Evolutionary conservation across 2,797 vertebrate species (phyloP).

Genomic region (Muraenolepis orangiensis): DNA sequence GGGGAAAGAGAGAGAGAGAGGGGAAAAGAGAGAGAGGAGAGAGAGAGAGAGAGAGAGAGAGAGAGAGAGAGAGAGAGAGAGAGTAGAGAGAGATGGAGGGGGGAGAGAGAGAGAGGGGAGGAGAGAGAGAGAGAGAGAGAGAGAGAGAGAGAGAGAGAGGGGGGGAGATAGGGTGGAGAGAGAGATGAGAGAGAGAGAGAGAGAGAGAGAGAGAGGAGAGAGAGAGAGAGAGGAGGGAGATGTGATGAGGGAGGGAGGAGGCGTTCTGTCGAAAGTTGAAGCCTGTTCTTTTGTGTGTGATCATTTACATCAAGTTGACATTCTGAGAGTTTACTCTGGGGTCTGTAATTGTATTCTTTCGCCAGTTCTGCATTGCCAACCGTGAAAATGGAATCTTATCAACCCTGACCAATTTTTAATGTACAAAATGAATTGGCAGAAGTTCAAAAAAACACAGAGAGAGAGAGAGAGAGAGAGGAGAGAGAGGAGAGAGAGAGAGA

Average conservation of each 20-base stretch:
- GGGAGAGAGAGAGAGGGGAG: constrained; percentile 20
- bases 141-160: constrained; percentile 27
- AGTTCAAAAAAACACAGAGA: constrained; percentile 87
- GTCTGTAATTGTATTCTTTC: constrained; percentile 99
- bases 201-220: constrained; percentile 25
- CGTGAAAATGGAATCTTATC: constrained; percentile 99
- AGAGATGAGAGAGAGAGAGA: constrained; percentile 18
- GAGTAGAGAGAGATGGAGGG: constrained; percentile 17
- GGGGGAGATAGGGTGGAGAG: no score
- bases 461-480: not conserved
- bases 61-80: constrained; percentile 17
- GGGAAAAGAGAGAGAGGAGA: no score
- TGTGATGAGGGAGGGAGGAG: constrained; percentile 13
- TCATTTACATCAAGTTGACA: constrained; percentile 99
- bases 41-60: constrained; percentile 19
- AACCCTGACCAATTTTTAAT: constrained; percentile 99
- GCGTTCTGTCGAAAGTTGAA: constrained; percentile 63
- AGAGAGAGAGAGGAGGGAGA: constrained; percentile 18
- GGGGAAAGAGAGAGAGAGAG: constrained; percentile 15
- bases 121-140: constrained; percentile 27
- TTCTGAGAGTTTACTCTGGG: constrained; percentile 99
- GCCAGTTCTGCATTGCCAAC: constrained; percentile 99
- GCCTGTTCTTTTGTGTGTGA: constrained; percentile 84
- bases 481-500: not conserved
- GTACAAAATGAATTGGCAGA: constrained; percentile 99